Conservation (phyloP, 2,113 vertebrate species). For the Heterocephalus glaber region DNA sequence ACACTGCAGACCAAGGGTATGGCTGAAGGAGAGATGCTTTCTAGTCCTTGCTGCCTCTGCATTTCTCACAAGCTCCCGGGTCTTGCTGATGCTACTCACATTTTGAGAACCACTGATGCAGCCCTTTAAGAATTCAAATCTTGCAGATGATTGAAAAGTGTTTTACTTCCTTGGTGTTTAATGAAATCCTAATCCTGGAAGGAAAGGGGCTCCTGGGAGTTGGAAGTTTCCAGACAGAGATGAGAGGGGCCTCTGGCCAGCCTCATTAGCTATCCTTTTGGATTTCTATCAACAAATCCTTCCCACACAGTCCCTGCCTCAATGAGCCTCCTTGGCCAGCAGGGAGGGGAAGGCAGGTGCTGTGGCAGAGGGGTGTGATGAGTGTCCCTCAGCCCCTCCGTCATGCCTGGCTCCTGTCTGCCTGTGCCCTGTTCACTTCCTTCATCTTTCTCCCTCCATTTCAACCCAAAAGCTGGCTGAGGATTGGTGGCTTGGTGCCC, state of each 20-base stretch:
- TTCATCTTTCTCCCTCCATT: not conserved
- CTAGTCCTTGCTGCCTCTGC: not conserved
- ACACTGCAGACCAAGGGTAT: not conserved
- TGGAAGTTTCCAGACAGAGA: not conserved
- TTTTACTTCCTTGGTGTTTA: constrained; percentile 4
- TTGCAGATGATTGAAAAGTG: not conserved
- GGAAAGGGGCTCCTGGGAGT: constrained; percentile 8
- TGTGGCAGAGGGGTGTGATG: fast-evolving
- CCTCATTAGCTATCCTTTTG: not conserved
- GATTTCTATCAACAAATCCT: not conserved
- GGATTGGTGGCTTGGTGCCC: not conserved
- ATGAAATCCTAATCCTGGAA: constrained; percentile 25
- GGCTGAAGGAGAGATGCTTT: not conserved
- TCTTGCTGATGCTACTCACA: too few relatives aligned
- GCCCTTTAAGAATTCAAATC: not conserved
- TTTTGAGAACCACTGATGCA: not conserved
- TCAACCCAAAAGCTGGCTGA: not conserved
- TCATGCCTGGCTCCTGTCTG: fast-evolving
- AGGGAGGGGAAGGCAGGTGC: not conserved
- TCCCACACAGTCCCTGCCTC: not conserved
- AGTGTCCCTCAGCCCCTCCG: not conserved
- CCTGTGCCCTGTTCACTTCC: not conserved
- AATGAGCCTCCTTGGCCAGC: not conserved
- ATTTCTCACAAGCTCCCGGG: not conserved
- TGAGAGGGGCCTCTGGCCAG: not conserved